A percentile compares a stretch with the other conserved stretches of the same genome.
Conservation (phyloP, 2,797 vertebrate genomes). For the Phalanger gymnotis region DNA sequence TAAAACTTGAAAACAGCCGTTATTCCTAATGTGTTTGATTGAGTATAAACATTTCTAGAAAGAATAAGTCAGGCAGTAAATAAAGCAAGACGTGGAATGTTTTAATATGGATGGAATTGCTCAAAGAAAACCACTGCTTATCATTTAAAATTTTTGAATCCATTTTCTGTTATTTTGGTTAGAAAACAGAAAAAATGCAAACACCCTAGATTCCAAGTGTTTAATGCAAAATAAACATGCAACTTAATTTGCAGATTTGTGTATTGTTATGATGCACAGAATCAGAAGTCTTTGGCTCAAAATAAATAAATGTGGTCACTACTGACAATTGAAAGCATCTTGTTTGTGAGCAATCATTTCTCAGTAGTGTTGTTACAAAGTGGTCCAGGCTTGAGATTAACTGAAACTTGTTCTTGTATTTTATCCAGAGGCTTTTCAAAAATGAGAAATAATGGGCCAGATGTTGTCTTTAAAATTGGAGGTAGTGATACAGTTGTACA, state of each 20-base stretch:
- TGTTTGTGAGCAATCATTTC: background rate
- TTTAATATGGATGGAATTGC: conserved; percentile 71
- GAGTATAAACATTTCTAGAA: conserved; percentile 41
- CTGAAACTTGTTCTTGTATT: conserved; percentile 8
- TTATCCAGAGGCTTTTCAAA: background rate
- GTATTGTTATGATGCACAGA: conserved; percentile 54
- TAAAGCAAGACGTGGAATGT: conserved; percentile 58
- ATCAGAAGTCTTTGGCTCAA: background rate
- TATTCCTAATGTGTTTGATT: conserved; percentile 62
- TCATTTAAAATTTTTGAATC: conserved; percentile 66
- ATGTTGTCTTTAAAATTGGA: conserved; percentile 38
- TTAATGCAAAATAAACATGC: conserved; percentile 73
- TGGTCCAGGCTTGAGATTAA: conserved; percentile 14
- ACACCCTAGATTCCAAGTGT: conserved; percentile 25
- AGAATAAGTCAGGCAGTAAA: conserved; percentile 57
- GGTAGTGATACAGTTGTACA: background rate
- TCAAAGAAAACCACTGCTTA: conserved; percentile 58
- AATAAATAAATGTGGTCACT: conserved; percentile 36
- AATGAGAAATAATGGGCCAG: conserved; percentile 31
- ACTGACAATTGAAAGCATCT: conserved; percentile 1
- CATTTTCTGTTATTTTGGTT: conserved; percentile 73
- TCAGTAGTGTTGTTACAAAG: conserved; percentile 2
- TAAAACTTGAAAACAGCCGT: conserved; percentile 33
- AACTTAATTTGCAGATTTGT: conserved; percentile 73
- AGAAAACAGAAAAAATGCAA: conserved; percentile 70